Conservation (phyloP, 2,113 vertebrate species). For the Rhinoderma darwinii region DNA sequence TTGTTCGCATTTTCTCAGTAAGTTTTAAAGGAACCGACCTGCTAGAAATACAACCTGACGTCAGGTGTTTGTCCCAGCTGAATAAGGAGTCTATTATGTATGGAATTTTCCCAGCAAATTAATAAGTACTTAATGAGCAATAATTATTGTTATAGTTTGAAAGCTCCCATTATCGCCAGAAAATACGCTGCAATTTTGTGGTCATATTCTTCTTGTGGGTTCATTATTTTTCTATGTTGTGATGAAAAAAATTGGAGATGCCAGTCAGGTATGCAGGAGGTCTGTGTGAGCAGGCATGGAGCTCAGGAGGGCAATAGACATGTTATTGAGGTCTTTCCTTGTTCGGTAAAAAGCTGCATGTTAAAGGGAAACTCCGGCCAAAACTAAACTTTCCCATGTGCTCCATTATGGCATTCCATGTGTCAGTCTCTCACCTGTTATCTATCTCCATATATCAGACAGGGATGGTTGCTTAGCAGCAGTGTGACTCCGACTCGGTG, state of each 20-base stretch:
- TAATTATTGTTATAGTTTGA: conserved; percentile 18
- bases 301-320: not conserved
- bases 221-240: not conserved
- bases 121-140: not conserved
- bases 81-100: conserved; percentile 5
- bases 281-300: not conserved
- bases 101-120: not conserved
- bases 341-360: too few species aligned
- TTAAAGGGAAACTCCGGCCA: too few species aligned
- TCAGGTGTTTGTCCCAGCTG: not conserved
- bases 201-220: not conserved
- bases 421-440: too few species aligned
- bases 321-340: too few species aligned
- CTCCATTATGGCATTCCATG: too few species aligned
- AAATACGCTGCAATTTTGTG: not conserved
- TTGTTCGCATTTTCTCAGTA: not conserved
- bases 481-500: too few species aligned
- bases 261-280: not conserved
- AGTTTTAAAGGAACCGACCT: not conserved
- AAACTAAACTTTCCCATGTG: too few species aligned
- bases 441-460: too few species aligned
- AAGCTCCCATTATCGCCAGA: not conserved
- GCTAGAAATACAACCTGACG: not conserved
- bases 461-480: too few species aligned
- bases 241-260: not conserved